These are phyloP conservation scores for Drymonia ruficornis DNA, from an alignment of 2,888 invertebrate species.

Conservation along the genomic window DNA sequence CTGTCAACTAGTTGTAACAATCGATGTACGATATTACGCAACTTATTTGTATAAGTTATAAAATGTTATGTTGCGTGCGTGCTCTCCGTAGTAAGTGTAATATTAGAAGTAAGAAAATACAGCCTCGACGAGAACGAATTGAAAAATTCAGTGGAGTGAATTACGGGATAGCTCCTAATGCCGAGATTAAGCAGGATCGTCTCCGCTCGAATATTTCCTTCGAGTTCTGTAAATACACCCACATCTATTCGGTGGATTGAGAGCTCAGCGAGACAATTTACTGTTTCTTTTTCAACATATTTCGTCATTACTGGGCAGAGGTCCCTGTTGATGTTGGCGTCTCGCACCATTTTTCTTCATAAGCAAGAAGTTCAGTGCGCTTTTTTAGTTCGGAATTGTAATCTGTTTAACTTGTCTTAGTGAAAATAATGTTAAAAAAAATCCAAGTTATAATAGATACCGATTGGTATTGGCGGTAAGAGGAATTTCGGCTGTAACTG, in stretches of 20 bases:
- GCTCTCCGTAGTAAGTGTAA: conserved; percentile 16
- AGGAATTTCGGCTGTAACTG: no score
- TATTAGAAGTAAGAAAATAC: conserved; percentile 32
- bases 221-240: conserved; percentile 37
- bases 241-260: conserved; percentile 39
- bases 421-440: no score
- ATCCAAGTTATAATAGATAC: no score
- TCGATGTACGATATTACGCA: background rate
- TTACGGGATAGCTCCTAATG: conserved; percentile 39
- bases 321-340: background rate
- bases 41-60: conserved; percentile 17
- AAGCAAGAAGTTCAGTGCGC: background rate
- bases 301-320: conserved; percentile 3
- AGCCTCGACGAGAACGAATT: conserved; percentile 32
- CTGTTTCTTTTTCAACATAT: conserved; percentile 19
- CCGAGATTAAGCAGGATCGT: conserved; percentile 40
- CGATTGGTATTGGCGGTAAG: no score
- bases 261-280: conserved; percentile 41
- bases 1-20: background rate
- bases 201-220: conserved; percentile 39
- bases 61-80: conserved; percentile 16
- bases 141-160: conserved; percentile 41
- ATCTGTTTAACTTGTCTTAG: no score
- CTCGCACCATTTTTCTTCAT: conserved; percentile 8
- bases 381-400: no score